Conservation (phyloP, 2,113 vertebrate species). For the Sander lucioperca region DNA sequence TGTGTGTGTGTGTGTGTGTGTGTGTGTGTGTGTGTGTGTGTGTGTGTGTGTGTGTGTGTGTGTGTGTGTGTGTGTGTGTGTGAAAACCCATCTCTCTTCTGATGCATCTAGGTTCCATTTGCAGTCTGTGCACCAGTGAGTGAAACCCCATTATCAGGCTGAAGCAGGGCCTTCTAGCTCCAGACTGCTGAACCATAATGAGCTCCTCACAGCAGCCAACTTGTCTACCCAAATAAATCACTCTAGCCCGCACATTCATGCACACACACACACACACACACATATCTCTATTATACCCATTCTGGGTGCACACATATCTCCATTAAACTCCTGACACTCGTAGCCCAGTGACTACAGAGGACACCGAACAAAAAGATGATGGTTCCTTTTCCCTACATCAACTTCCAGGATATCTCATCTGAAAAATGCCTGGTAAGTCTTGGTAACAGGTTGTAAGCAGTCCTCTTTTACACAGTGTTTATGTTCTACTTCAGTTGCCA, state of each 20-base stretch:
- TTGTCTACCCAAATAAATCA: slow-evolving; percentile 84
- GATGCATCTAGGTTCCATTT: slow-evolving; percentile 72
- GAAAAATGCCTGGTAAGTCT: neutral
- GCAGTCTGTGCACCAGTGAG: slow-evolving; percentile 71
- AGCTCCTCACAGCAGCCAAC: slow-evolving; percentile 80
- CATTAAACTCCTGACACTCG: slow-evolving; percentile 62
- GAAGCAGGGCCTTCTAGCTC: slow-evolving; percentile 69
- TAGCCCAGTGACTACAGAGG: slow-evolving; percentile 36
- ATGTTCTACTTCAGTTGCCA: neutral
- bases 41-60: slow-evolving; percentile 22
- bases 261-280: slow-evolving; percentile 16
- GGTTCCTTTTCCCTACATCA: slow-evolving; percentile 12
- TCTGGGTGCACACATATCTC: slow-evolving; percentile 59
- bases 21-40: no score
- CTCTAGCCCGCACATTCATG: slow-evolving; percentile 30
- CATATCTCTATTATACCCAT: slow-evolving; percentile 61
- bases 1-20: no score
- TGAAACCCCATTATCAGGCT: slow-evolving; percentile 82
- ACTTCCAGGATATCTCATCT: slow-evolving; percentile 2
- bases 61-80: slow-evolving; percentile 30
- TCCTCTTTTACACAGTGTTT: neutral
- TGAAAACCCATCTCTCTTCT: slow-evolving; percentile 66
- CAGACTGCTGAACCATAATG: slow-evolving; percentile 81
- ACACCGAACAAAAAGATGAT: slow-evolving; percentile 42
- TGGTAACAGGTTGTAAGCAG: slow-evolving; percentile 2